Percentiles rank a stretch among this genome's conserved stretches.
Evolutionary conservation across 2,797 vertebrate genomes (phyloP).

Genomic region (Sphenodon punctatus): DNA sequence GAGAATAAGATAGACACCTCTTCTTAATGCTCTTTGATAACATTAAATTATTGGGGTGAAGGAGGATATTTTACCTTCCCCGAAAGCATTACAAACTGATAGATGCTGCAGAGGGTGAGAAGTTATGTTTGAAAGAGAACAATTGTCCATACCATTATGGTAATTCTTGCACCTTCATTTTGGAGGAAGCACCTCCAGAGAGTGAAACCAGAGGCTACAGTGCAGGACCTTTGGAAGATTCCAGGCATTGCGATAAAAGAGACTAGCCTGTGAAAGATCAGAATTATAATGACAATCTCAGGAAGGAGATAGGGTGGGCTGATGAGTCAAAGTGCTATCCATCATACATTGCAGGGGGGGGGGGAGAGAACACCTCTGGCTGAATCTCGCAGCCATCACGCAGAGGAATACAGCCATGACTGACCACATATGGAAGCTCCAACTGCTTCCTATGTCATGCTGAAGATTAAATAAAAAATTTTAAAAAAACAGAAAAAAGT

Average conservation of each 20-base stretch:
- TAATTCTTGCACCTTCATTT: constrained; percentile 25
- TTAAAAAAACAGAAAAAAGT: background rate
- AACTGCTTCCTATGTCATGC: background rate
- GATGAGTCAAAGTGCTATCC: background rate
- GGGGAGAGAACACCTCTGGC: background rate
- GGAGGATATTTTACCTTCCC: background rate
- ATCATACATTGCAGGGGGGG: background rate
- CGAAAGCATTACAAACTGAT: background rate
- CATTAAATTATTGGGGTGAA: background rate
- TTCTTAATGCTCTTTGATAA: background rate
- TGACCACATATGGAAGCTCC: background rate
- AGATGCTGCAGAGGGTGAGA: background rate
- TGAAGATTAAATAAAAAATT: background rate
- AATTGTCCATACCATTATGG: background rate
- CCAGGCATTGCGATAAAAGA: background rate
- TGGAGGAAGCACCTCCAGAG: constrained; percentile 3
- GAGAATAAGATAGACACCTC: background rate
- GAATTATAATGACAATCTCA: background rate
- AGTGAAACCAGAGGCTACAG: background rate
- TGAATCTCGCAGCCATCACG: background rate
- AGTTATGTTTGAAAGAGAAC: too few relatives aligned
- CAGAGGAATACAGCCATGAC: background rate
- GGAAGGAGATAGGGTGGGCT: background rate
- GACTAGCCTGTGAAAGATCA: background rate
- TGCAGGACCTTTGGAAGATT: background rate